Evolutionary conservation across 2,888 invertebrate species (phyloP), one percentile per base, ranked within the genome.

Genomic region (Thera britannica): DNA sequence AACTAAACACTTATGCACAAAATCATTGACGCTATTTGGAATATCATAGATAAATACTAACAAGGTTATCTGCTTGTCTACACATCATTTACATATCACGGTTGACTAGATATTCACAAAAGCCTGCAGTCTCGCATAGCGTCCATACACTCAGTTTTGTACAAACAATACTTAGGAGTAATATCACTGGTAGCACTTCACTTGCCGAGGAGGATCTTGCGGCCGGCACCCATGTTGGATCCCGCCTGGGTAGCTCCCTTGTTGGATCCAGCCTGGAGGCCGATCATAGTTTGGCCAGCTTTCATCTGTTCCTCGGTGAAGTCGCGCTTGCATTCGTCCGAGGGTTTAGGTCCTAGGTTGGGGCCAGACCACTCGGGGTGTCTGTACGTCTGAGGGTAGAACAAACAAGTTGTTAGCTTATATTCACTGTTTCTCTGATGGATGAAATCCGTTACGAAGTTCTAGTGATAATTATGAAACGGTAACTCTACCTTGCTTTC

Each of bases 251-350:
- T 96, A 79, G 98, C 98, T 55, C 98, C 99, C 93, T 98, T 98
- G 96, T 99, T 99, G 88, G 96, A 96, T 69, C 99, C 99, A 78
- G 98, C 98, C 91, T 99, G 99, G 62, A 99, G 96, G 82, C 98
- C 98, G 82, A 99, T 97, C 82, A 98, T 95, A 76, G 96, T 95
- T 92, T 99, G 96, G 38, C 98, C 98, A 76, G 98, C 98, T 79
- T 96, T 96, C 81, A 99, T 86, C 85, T 97, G 97, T 86, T 98
- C 99, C 0, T 98, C 98, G 35, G 96, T 96, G 95, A 99, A 99
- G 48, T 99, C 97, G 76, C 98, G 97, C 90, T 98, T 97, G 96
- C 97, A 97, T 88, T 98, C 98, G 23, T 98, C 98, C 70, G 98
- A 90, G 80, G 99, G 98, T 92, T 98, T 98, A 84, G 99, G 99